These are phyloP conservation scores for Poecilia velifera DNA, from an alignment of 2,797 vertebrate genomes.

Conservation along the genomic window DNA sequence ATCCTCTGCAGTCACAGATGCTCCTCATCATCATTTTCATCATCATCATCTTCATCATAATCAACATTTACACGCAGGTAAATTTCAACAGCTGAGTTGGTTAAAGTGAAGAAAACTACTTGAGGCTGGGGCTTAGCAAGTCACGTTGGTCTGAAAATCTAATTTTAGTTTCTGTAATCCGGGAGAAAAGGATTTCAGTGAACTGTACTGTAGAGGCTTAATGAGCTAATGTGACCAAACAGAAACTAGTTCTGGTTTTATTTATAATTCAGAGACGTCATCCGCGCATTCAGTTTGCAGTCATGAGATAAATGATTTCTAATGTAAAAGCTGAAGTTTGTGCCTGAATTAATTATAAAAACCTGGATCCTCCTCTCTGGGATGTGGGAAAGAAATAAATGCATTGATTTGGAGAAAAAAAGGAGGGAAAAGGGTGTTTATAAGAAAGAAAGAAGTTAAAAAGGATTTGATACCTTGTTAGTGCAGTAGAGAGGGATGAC, in stretches of 20 bases:
- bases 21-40: background rate
- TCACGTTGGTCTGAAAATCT: constrained; percentile 35
- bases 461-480: constrained; percentile 83
- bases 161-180: constrained; percentile 62
- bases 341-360: background rate
- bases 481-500: constrained; percentile 88
- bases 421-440: background rate
- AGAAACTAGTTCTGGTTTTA: background rate
- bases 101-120: background rate
- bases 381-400: background rate
- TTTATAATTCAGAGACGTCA: background rate
- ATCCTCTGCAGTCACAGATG: background rate
- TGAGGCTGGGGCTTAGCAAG: constrained; percentile 13
- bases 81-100: background rate
- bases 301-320: background rate
- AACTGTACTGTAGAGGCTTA: constrained; percentile 19
- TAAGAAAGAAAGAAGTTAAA: fast-evolving
- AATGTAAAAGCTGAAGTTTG: background rate
- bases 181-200: constrained; percentile 56
- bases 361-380: constrained; percentile 87
- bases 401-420: background rate
- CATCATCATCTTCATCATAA: constrained; percentile 3
- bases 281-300: background rate
- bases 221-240: constrained; percentile 37
- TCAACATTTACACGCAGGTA: background rate